Percentiles rank a stretch among this genome's conserved stretches.
phyloP scores from a whole-genome alignment of 2,888 invertebrate species.

The Spodoptera picta region DNA sequence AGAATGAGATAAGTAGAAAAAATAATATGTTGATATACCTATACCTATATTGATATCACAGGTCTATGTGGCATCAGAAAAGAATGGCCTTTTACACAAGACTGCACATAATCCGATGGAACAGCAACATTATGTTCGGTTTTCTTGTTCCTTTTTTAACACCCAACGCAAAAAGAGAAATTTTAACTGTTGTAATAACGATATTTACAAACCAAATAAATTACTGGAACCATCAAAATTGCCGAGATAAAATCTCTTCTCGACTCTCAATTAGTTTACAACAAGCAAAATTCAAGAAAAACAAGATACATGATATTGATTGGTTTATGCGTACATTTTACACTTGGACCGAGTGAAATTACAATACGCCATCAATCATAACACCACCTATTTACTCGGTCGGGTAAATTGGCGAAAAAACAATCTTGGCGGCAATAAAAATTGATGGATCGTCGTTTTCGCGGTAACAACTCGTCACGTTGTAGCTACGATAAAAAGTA shows the following conservation, averaged over 20 bases:
- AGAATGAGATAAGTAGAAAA: slow-evolving; percentile 8
- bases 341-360: slow-evolving; percentile 29
- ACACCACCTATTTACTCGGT: slow-evolving; percentile 25
- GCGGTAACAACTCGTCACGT: slow-evolving; percentile 32
- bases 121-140: no score
- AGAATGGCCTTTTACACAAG: no score
- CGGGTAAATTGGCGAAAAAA: slow-evolving; percentile 43
- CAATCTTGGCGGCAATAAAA: slow-evolving; percentile 30
- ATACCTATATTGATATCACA: no score
- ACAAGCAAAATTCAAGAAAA: slow-evolving; percentile 1
- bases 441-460: slow-evolving; percentile 40
- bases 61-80: no score
- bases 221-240: slow-evolving; percentile 10
- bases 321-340: slow-evolving; percentile 23
- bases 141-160: no score
- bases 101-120: no score
- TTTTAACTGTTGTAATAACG: slow-evolving; percentile 6
- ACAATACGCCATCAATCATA: slow-evolving; percentile 41
- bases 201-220: slow-evolving; percentile 8
- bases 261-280: slow-evolving; percentile 30
- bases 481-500: slow-evolving; percentile 23
- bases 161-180: no score
- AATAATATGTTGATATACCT: background rate
- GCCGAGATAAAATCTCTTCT: slow-evolving; percentile 18
- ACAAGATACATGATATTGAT: slow-evolving; percentile 36